Percentiles rank a stretch among this genome's conserved stretches.
Conservation (phyloP, 2,888 invertebrate genomes). For the Pomacea canaliculata region DNA sequence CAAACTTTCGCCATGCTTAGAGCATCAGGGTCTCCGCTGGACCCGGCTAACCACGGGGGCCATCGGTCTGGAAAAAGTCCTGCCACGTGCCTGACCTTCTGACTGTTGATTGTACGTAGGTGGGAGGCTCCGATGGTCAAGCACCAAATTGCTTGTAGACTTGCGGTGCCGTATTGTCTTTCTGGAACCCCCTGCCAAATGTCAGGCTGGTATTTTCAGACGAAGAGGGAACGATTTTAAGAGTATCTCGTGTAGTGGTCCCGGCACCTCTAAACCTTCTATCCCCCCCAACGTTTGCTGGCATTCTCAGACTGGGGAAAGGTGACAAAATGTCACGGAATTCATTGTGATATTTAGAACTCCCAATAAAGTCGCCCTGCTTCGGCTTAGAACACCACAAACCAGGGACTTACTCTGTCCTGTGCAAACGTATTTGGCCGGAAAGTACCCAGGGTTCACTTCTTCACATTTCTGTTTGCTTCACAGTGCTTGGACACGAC, state of each 20-base stretch:
- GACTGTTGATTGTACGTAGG: no score
- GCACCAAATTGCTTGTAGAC: constrained; percentile 13
- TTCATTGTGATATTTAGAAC: constrained; percentile 42
- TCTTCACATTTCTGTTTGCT: no score
- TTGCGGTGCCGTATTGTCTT: constrained; percentile 24
- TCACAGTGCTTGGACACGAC: no score
- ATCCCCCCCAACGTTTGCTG: constrained; percentile 20
- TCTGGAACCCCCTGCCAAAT: constrained; percentile 34
- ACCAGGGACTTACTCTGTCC: constrained; percentile 11
- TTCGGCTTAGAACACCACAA: constrained; percentile 22
- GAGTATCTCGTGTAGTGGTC: constrained; percentile 27
- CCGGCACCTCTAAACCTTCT: constrained; percentile 5
- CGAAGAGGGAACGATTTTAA: constrained; percentile 27
- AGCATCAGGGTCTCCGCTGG: no score
- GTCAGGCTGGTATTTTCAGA: constrained; percentile 48
- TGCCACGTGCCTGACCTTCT: no score
- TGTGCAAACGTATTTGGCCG: background rate
- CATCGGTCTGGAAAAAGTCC: no score
- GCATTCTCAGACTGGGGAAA: constrained; percentile 38
- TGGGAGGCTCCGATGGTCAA: constrained; percentile 12
- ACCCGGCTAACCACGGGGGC: no score
- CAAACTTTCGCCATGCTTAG: no score
- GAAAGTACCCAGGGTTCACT: no score
- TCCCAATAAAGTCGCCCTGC: constrained; percentile 28
- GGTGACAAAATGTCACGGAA: constrained; percentile 46